Evolutionary conservation across 1,140 invertebrate genomes (phyloP).

Genomic region (Formica exsecta): DNA sequence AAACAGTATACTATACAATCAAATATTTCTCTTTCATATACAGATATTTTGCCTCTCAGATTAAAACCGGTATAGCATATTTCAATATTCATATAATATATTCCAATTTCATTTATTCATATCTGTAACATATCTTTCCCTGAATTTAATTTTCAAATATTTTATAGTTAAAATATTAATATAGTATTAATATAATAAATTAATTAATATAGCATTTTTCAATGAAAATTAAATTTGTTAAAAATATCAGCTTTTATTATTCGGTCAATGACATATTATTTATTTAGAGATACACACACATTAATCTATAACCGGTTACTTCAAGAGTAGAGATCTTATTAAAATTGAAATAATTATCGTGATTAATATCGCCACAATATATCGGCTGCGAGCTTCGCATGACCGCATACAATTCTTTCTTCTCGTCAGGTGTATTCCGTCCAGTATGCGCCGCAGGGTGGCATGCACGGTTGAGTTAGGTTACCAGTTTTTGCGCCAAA

Average conservation of each 20-base stretch:
- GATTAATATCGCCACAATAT: neutral
- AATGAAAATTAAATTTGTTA: no score
- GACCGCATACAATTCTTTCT: neutral
- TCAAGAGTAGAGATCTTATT: neutral
- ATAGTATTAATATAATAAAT: no score
- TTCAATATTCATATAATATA: no score
- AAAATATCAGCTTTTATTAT: neutral
- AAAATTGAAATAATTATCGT: conserved; percentile 15
- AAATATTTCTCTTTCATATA: neutral
- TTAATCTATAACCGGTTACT: neutral
- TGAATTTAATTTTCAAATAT: no score
- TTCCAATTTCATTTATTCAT: no score
- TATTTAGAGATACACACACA: neutral
- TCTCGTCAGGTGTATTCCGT: conserved; percentile 50
- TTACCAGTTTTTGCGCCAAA: conserved; percentile 74
- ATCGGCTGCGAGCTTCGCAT: neutral
- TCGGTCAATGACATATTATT: conserved; percentile 3
- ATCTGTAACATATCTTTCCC: no score
- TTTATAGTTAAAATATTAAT: no score
- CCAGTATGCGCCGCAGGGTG: conserved; percentile 44
- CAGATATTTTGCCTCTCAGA: no score
- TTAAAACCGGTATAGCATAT: no score
- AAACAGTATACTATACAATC: neutral
- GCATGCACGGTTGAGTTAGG: conserved; percentile 65
- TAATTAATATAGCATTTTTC: no score